These are phyloP conservation scores for Sesia bembeciformis DNA, from an alignment of 2,888 invertebrate species.

Conservation along the genomic window DNA sequence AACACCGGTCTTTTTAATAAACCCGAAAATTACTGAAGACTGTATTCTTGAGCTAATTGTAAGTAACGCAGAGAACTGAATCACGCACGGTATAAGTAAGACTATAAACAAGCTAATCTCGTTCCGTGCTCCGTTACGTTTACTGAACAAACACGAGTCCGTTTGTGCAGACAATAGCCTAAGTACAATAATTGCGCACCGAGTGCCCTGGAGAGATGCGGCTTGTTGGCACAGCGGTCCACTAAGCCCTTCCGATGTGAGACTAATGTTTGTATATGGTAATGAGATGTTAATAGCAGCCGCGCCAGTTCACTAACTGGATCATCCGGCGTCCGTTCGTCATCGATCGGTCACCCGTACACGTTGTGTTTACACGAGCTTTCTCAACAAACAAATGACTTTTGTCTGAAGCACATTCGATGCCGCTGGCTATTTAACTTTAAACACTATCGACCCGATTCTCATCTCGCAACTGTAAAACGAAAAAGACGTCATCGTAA, in stretches of 20 bases:
- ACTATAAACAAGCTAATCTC: constrained; percentile 62
- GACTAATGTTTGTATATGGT: constrained; percentile 68
- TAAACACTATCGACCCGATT: neutral
- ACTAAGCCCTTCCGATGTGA: constrained; percentile 60
- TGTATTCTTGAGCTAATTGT: constrained; percentile 3
- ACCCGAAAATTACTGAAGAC: neutral
- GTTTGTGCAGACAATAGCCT: constrained; percentile 64
- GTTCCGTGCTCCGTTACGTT: constrained; percentile 59
- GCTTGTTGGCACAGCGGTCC: constrained; percentile 55
- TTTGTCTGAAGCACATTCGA: neutral
- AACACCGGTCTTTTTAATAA: too few relatives aligned
- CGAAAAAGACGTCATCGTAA: neutral
- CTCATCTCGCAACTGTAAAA: neutral
- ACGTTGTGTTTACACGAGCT: constrained; percentile 36
- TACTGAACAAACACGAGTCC: constrained; percentile 49
- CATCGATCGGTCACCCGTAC: constrained; percentile 29
- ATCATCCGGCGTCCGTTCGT: constrained; percentile 45
- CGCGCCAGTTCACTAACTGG: constrained; percentile 49
- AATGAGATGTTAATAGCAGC: constrained; percentile 66
- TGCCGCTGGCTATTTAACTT: neutral
- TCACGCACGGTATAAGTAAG: constrained; percentile 25
- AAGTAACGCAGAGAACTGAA: constrained; percentile 12
- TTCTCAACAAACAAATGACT: constrained; percentile 47
- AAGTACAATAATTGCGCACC: constrained; percentile 68
- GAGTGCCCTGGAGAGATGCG: constrained; percentile 42